These are phyloP conservation scores for Sigmodon hispidus DNA, from an alignment of 2,113 vertebrate species.

Conservation along the genomic window DNA sequence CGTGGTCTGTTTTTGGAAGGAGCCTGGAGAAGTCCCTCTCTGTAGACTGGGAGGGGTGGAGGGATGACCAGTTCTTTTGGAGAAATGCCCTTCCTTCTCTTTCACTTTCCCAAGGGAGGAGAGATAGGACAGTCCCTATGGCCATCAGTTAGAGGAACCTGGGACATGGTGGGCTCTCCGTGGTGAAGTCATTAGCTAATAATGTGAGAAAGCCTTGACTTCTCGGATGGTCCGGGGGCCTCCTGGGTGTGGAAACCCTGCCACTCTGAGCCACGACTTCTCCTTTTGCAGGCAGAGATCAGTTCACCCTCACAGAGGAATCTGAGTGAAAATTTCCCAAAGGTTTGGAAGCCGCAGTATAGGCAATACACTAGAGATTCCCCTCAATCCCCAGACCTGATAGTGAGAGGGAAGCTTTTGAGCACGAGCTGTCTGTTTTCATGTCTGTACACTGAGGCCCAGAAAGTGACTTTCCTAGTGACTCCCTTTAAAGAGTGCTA, in stretches of 20 bases:
- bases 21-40: not conserved
- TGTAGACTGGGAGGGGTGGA: rapidly evolving
- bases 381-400: not conserved
- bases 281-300: not conserved
- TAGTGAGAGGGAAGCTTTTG: not conserved
- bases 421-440: rapidly evolving
- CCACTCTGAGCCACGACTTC: not conserved
- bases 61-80: not conserved
- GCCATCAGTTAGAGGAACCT: not conserved
- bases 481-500: not conserved
- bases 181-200: not conserved
- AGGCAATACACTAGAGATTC: not conserved
- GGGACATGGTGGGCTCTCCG: not conserved
- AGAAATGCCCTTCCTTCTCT: not conserved
- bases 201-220: not conserved
- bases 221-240: not conserved
- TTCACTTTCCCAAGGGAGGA: constrained; percentile 1
- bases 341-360: not conserved
- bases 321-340: not conserved
- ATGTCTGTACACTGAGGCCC: not conserved
- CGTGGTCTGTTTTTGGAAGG: not conserved
- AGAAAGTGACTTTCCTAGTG: not conserved
- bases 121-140: not conserved
- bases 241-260: not conserved
- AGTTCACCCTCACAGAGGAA: not conserved